These are phyloP conservation scores for Prionailurus bengalensis DNA, from an alignment of 2,113 vertebrate genomes.

Conservation along the genomic window DNA sequence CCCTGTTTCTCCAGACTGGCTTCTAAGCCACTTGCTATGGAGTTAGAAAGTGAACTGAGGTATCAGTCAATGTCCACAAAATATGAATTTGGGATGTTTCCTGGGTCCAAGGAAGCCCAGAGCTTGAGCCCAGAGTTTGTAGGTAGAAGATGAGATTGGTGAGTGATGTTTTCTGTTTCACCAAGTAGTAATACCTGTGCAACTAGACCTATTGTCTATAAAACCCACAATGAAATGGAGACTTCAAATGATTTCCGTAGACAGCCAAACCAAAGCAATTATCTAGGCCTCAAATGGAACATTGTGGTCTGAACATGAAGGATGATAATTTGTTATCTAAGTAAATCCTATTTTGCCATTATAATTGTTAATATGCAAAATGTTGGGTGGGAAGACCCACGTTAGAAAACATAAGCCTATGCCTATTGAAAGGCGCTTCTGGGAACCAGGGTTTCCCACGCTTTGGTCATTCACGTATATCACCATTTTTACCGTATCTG, in stretches of 20 bases:
- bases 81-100: neutral
- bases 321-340: neutral
- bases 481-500: neutral
- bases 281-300: neutral
- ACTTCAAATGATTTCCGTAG: neutral
- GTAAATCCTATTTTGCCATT: neutral
- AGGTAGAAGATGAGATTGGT: neutral
- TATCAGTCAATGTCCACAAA: neutral
- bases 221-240: neutral
- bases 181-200: neutral
- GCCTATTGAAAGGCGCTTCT: conserved; percentile 9
- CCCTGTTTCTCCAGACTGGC: neutral
- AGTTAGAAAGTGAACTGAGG: neutral
- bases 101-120: conserved; percentile 5
- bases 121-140: neutral
- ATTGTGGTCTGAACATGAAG: neutral
- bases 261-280: neutral
- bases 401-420: neutral
- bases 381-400: neutral
- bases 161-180: conserved; percentile 14
- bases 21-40: neutral
- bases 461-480: neutral
- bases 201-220: neutral
- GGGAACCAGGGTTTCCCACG: neutral
- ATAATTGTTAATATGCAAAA: neutral